Conservation (phyloP, 2,113 vertebrate species). For the Gasterosteus nipponicus region DNA sequence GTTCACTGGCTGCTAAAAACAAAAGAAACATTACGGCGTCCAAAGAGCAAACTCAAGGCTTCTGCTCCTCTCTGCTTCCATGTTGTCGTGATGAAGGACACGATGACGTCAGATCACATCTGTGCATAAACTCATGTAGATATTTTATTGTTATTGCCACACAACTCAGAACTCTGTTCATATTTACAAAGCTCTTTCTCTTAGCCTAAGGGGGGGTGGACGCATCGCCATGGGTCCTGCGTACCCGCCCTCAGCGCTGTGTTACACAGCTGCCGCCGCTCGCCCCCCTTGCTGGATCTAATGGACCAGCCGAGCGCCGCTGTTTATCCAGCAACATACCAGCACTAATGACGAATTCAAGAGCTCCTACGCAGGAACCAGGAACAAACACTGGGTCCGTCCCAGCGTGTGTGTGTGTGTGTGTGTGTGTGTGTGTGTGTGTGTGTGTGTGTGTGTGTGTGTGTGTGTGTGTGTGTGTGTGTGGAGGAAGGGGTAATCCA, state of each 20-base stretch:
- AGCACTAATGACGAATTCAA: conserved; percentile 57
- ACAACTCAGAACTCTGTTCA: too few species aligned
- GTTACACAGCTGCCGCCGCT: conserved; percentile 58
- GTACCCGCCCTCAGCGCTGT: conserved; percentile 32
- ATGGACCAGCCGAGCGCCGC: conserved; percentile 22
- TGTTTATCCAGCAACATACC: conserved; percentile 59
- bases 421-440: conserved; percentile 25
- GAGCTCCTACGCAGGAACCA: conserved; percentile 3
- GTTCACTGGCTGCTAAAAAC: too few species aligned
- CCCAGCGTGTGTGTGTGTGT: conserved; percentile 15
- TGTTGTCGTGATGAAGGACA: too few species aligned
- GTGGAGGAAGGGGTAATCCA: conserved; percentile 31
- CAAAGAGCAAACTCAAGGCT: too few species aligned
- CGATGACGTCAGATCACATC: too few species aligned
- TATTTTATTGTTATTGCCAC: background rate
- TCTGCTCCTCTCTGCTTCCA: too few species aligned
- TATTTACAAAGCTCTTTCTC: background rate
- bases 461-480: conserved; percentile 17
- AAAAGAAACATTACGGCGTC: too few species aligned
- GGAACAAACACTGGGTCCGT: conserved; percentile 34
- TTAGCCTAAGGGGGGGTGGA: conserved; percentile 28
- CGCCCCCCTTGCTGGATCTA: conserved; percentile 35
- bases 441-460: background rate
- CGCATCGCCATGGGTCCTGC: conserved; percentile 27
- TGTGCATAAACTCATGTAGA: too few species aligned